phyloP scores from a whole-genome alignment of 2,797 vertebrate species.

The Denticeps clupeoides region DNA sequence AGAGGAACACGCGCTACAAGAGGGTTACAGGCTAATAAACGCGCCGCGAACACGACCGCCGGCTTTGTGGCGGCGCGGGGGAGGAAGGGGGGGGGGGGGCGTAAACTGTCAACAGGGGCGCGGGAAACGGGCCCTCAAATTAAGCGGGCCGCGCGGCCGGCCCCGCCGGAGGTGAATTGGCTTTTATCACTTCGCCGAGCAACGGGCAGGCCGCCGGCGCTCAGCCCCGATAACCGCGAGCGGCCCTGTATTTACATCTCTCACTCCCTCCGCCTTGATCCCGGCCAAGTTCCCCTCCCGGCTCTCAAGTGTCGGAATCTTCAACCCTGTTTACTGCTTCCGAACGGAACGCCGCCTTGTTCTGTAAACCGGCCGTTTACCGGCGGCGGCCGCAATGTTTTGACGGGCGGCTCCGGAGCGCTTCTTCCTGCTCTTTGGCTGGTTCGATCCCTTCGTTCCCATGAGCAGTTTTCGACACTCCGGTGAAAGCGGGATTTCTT shows the following conservation, averaged over 20 bases:
- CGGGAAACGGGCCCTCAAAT: constrained; percentile 67
- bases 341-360: too few species aligned
- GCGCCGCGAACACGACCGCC: constrained; percentile 53
- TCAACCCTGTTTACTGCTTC: constrained; percentile 58
- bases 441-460: too few species aligned
- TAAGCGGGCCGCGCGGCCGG: constrained; percentile 50
- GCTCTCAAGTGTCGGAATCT: constrained; percentile 60
- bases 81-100: constrained; percentile 47
- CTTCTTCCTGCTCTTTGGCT: too few species aligned
- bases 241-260: constrained; percentile 65
- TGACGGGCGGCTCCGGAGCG: too few species aligned
- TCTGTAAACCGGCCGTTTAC: constrained; percentile 67
- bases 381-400: too few species aligned
- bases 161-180: constrained; percentile 50
- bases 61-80: constrained; percentile 38
- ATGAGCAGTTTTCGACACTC: too few species aligned
- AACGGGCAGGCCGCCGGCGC: constrained; percentile 64
- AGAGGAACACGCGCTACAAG: constrained; percentile 56
- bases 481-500: too few species aligned
- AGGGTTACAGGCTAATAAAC: constrained; percentile 64
- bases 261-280: constrained; percentile 34
- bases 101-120: constrained; percentile 72
- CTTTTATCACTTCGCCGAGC: constrained; percentile 70
- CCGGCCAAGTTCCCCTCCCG: constrained; percentile 48
- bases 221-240: constrained; percentile 60